These are phyloP conservation scores for Drosophila serrata DNA, from an alignment of 1,140 invertebrate species.

Conservation along the genomic window DNA sequence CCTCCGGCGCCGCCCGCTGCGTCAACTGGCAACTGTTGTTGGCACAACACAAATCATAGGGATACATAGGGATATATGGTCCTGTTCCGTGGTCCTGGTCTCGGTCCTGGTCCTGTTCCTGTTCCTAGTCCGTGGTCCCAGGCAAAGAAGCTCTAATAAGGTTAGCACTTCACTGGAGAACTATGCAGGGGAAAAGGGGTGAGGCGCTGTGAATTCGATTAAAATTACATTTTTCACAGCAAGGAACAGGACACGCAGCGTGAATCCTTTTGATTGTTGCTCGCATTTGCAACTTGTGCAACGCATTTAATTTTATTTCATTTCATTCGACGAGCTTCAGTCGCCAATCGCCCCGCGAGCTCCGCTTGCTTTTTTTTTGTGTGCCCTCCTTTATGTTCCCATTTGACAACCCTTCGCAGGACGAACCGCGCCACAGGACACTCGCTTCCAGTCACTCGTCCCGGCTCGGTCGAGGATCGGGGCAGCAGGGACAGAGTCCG, in stretches of 20 bases:
- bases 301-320: constrained; percentile 80
- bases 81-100: neutral
- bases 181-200: constrained; percentile 43
- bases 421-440: constrained; percentile 61
- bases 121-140: neutral
- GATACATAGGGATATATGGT: constrained; percentile 15
- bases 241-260: constrained; percentile 60
- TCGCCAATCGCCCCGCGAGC: constrained; percentile 59
- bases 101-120: neutral
- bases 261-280: constrained; percentile 79
- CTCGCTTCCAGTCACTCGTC: constrained; percentile 1
- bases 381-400: constrained; percentile 16
- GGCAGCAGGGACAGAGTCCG: constrained; percentile 15
- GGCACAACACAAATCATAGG: constrained; percentile 76
- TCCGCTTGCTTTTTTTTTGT: constrained; percentile 11
- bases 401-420: constrained; percentile 70
- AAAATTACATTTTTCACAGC: constrained; percentile 78
- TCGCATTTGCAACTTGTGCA: constrained; percentile 77
- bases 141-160: constrained; percentile 64
- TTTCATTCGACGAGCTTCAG: constrained; percentile 71
- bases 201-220: constrained; percentile 75
- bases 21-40: constrained; percentile 67
- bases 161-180: constrained; percentile 66
- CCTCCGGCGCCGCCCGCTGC: constrained; percentile 45
- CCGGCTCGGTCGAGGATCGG: constrained; percentile 47